A percentile compares a stretch with the other conserved stretches of the same genome.
These are phyloP conservation scores for Desmodus rotundus DNA, from an alignment of 2,113 vertebrate genomes.

Conservation along the genomic window DNA sequence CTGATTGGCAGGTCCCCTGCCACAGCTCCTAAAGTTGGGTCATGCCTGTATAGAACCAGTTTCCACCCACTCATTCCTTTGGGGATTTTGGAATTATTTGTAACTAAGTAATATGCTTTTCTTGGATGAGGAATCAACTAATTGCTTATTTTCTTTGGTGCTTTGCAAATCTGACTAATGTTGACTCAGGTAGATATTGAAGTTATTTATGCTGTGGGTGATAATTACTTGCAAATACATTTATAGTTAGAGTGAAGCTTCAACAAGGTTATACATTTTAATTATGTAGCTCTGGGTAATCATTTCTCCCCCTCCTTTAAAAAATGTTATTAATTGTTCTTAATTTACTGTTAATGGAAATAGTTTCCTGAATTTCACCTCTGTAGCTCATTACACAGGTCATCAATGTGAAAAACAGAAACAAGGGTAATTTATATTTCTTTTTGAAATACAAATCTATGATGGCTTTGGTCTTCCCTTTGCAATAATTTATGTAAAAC, in stretches of 20 bases:
- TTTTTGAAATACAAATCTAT: conserved; percentile 35
- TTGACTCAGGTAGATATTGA: conserved; percentile 69
- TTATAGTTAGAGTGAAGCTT: conserved; percentile 33
- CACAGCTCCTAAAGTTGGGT: neutral
- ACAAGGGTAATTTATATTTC: conserved; percentile 42
- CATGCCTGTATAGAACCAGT: conserved; percentile 1
- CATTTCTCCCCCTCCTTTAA: conserved; percentile 4
- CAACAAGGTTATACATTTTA: conserved; percentile 35
- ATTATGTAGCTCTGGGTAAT: conserved; percentile 31
- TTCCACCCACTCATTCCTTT: conserved; percentile 25
- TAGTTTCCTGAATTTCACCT: conserved; percentile 27
- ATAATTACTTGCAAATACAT: conserved; percentile 62
- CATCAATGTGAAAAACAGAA: conserved; percentile 37
- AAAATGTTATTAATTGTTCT: conserved; percentile 50
- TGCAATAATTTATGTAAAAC: neutral
- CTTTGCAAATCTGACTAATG: conserved; percentile 66
- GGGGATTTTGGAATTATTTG: conserved; percentile 58
- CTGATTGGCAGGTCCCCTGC: neutral
- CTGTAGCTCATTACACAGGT: conserved; percentile 26
- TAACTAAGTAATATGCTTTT: conserved; percentile 61
- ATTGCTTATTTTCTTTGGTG: conserved; percentile 70
- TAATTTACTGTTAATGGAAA: conserved; percentile 50
- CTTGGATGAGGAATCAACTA: conserved; percentile 42
- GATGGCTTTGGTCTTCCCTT: conserved; percentile 7
- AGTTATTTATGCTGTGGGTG: conserved; percentile 56